A percentile compares a stretch with the other conserved stretches of the same genome.
Conservation (phyloP, 2,797 vertebrate species). For the Ispidina picta region DNA sequence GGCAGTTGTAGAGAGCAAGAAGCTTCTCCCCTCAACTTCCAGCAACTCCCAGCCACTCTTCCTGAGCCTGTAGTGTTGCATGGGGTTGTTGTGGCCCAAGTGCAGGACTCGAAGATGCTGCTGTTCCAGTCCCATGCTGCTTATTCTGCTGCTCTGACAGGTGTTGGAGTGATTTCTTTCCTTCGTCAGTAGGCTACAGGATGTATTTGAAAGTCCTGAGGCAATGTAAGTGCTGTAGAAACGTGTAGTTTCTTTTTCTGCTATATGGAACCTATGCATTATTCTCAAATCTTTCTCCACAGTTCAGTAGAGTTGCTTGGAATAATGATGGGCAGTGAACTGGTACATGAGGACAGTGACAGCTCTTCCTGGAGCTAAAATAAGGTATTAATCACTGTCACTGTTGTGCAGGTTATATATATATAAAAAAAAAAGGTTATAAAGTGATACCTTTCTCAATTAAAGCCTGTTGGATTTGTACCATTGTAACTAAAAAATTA, state of each 20-base stretch:
- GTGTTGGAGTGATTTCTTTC: neutral
- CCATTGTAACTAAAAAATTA: neutral
- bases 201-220: neutral
- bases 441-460: neutral
- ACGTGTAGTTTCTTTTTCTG: neutral
- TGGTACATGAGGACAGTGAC: neutral
- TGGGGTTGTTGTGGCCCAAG: no score
- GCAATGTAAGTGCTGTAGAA: neutral
- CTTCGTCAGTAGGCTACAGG: neutral
- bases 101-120: fast-evolving
- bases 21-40: no score
- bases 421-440: neutral
- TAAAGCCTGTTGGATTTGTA: neutral
- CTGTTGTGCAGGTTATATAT: neutral
- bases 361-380: neutral
- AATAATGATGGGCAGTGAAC: neutral
- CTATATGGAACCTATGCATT: neutral
- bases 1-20: no score
- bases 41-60: no score
- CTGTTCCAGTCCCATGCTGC: neutral
- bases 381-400: neutral
- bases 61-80: no score
- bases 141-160: neutral
- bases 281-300: neutral
- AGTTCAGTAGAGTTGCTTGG: neutral